phyloP scores from a whole-genome alignment of 2,113 vertebrate genomes.

The Azemiops feae region DNA sequence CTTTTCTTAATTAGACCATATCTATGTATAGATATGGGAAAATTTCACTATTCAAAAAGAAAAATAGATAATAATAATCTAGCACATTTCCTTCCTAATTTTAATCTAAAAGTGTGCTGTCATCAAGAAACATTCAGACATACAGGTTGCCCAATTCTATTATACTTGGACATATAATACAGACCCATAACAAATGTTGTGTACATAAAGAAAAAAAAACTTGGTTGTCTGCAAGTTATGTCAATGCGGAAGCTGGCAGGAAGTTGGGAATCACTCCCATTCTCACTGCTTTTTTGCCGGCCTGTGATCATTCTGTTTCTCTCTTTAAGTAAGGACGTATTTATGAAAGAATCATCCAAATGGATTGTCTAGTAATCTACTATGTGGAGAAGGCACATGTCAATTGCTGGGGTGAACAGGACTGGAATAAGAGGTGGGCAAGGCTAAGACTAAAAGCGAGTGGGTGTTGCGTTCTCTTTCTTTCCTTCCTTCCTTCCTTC shows the following conservation, averaged over 20 bases:
- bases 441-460: not conserved
- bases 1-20: constrained; percentile 44
- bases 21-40: constrained; percentile 24
- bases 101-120: constrained; percentile 37
- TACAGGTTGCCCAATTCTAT: constrained; percentile 1
- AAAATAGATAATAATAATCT: constrained; percentile 48
- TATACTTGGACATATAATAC: not conserved
- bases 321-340: not conserved
- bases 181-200: constrained; percentile 14
- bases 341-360: not conserved
- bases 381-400: not conserved
- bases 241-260: not conserved
- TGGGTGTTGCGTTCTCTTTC: not conserved
- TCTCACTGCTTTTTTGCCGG: not conserved
- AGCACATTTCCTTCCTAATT: constrained; percentile 15
- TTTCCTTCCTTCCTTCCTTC: not conserved
- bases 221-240: not conserved
- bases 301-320: not conserved
- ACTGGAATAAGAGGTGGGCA: not conserved
- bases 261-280: not conserved
- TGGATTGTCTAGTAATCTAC: not conserved
- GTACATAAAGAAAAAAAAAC: constrained; percentile 16
- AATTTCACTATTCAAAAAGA: constrained; percentile 32
- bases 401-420: not conserved
- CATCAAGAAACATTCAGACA: constrained; percentile 34